Conservation (phyloP, 2,888 invertebrate species). For the Cryptocheilus praepositus region DNA sequence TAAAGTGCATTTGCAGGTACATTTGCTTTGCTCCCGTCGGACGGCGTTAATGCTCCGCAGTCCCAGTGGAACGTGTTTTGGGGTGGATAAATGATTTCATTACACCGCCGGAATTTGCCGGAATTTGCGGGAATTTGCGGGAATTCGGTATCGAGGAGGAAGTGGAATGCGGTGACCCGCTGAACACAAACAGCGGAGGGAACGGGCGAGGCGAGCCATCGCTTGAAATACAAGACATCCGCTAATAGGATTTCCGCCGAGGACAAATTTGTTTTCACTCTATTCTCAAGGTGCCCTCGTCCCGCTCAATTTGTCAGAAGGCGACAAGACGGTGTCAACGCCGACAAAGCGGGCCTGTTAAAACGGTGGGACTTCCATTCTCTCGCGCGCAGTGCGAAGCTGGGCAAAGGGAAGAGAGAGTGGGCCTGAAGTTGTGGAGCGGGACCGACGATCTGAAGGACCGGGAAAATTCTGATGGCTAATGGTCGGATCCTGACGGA, state of each 20-base stretch:
- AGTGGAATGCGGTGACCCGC: no score
- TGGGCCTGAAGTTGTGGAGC: neutral
- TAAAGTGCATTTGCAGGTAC: no score
- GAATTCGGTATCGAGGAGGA: neutral
- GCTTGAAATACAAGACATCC: conserved; percentile 10
- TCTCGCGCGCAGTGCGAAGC: conserved; percentile 41
- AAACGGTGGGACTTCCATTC: conserved; percentile 39
- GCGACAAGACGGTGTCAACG: conserved; percentile 50
- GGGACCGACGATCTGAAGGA: conserved; percentile 19
- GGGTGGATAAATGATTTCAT: no score
- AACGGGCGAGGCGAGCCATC: conserved; percentile 2
- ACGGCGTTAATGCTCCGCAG: no score
- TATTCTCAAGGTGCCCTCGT: conserved; percentile 33
- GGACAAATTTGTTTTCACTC: conserved; percentile 52
- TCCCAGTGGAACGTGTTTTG: no score
- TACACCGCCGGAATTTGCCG: neutral
- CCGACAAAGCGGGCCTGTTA: conserved; percentile 57
- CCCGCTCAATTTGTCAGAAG: conserved; percentile 63
- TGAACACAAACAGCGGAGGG: no score
- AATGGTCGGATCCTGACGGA: conserved; percentile 29
- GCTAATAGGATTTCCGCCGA: conserved; percentile 1
- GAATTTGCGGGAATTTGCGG: neutral
- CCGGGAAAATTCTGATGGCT: conserved; percentile 41
- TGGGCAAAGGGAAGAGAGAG: neutral
- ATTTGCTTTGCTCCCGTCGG: no score